Conservation (phyloP, 2,113 vertebrate species). For the Stegostoma tigrinum region DNA sequence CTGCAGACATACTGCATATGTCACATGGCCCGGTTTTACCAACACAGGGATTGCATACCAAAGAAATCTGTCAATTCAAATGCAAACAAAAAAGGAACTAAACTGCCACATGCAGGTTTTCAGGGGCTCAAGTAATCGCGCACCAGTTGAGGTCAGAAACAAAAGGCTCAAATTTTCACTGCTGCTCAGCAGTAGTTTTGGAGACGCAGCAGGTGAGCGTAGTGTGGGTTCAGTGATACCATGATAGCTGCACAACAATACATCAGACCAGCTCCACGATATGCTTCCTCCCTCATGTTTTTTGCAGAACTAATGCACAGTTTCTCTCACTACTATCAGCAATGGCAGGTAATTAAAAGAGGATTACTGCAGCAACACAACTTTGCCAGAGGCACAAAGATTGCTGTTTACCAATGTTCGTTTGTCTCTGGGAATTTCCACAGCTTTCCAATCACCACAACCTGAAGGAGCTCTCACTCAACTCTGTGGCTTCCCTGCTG, state of each 20-base stretch:
- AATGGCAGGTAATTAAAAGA: too few species aligned
- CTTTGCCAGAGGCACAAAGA: neutral
- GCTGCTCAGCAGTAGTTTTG: neutral
- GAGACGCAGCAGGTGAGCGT: neutral
- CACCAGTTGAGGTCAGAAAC: neutral
- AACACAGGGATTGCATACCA: too few species aligned
- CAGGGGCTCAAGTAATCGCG: neutral
- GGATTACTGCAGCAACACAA: too few species aligned
- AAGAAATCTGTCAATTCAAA: neutral
- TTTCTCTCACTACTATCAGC: too few species aligned
- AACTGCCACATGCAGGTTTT: neutral
- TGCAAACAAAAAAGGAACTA: neutral
- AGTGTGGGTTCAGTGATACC: neutral
- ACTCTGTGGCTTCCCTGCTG: too few species aligned
- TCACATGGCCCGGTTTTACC: neutral
- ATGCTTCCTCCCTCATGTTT: neutral
- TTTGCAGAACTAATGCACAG: neutral
- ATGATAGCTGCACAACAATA: neutral
- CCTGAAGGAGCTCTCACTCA: neutral
- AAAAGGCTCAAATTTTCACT: neutral
- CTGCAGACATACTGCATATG: neutral
- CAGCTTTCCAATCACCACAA: neutral
- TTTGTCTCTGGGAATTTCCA: neutral
- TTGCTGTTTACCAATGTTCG: neutral
- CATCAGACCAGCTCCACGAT: neutral